Percentiles rank a stretch among this genome's conserved stretches.
phyloP scores from a whole-genome alignment of 2,113 vertebrate genomes.

The Alectura lathami region DNA sequence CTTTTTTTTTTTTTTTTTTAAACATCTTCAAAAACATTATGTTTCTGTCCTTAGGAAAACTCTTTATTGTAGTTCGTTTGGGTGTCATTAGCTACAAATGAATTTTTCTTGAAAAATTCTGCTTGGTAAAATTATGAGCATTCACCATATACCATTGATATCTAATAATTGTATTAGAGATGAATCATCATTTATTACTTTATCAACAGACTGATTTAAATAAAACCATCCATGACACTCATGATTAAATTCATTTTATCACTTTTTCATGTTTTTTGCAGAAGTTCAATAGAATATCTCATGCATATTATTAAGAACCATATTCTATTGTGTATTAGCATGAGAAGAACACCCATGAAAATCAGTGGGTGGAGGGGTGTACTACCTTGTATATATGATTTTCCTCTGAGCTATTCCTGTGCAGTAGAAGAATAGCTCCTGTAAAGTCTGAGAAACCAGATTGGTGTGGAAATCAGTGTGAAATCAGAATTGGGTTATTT shows the following conservation, averaged over 20 bases:
- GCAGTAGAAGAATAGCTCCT: not conserved
- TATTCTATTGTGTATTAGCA: conserved; percentile 42
- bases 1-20: not conserved
- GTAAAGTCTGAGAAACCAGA: conserved; percentile 32
- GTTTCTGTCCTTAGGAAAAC: not conserved
- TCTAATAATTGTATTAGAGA: conserved; percentile 53
- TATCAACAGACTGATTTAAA: conserved; percentile 49
- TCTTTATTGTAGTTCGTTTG: not conserved
- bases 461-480: conserved; percentile 49
- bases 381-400: conserved; percentile 3
- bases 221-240: conserved; percentile 27
- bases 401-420: conserved; percentile 37
- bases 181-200: conserved; percentile 66
- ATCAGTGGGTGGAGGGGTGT: conserved; percentile 26
- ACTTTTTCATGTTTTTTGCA: not conserved
- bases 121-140: conserved; percentile 8
- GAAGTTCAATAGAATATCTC: conserved; percentile 55
- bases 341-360: conserved; percentile 55
- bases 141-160: conserved; percentile 34
- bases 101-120: not conserved
- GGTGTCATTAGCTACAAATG: not conserved
- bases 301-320: conserved; percentile 44
- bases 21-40: not conserved
- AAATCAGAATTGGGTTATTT: conserved; percentile 60
- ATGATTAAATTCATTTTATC: conserved; percentile 51